Evolutionary conservation across 2,888 invertebrate species (phyloP), one percentile per base, ranked within the genome.

Genomic region (Norana najaformis): DNA sequence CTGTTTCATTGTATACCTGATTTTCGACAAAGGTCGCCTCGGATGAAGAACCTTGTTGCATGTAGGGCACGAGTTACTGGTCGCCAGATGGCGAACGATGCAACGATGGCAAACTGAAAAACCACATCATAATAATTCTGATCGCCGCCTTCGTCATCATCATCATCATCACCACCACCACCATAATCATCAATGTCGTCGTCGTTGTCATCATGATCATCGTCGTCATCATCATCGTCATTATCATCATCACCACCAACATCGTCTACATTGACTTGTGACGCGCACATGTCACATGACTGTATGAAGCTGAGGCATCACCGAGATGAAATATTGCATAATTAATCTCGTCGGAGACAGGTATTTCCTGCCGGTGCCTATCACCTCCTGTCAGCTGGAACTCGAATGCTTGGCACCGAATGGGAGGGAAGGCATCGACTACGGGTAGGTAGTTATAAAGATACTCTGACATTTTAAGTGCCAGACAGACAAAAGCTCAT

Each of bases 1-100:
- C 69, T n/a, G 69, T 1, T 5, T 8, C 69, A 0, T 0, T 85
- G 18, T 16, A 0, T 36, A 85, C 85, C 85, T 85, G 85, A 85
- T 85, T 8, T 85, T 85, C 85, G 85, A 85, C 85, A 85, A 35
- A 36, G 85, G 85, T 36, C 85, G 85, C 85, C 37, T 85, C 85
- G 85, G 36, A 85, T 85, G 85, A 85, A 85, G 85, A 18, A 85
- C 36, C 35, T n/a, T 30, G 18, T 14, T 36, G 34, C 85, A 85
- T 18, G 85, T 36, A 0, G 85, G 85, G 35, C 85, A 85, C 36
- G 85, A 85, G 85, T 85, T 85, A 37, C 85, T 85, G 36, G 85
- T 36, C 20, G 85, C 36, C 18, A 85, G 85, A 36, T 85, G 85
- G 23, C 36, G 20, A 36, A 37, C 85, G 6, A 85, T 85, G 23